Base-by-base conservation (phyloP, 2,113 vertebrate genomes). In the Cavia porcellus region DNA sequence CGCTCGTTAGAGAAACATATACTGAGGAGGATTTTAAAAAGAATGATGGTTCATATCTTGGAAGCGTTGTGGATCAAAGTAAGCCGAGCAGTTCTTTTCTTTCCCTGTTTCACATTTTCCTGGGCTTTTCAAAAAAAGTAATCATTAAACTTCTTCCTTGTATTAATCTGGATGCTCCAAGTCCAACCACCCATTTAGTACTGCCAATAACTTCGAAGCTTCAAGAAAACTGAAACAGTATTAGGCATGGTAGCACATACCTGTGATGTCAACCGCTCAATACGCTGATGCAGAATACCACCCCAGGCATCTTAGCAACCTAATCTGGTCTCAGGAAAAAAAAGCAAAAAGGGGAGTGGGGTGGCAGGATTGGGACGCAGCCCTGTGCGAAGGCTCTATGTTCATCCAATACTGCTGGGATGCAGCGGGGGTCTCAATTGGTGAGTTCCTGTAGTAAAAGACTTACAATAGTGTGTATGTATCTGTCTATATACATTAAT, bases 61-160 rank as follows among this genome's bases (percentile, higher is more conserved):
- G 50, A 85, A 93, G 92, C 22, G 20, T 57, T 90, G 59, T 57
- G 93, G 70, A 55, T 32, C 10, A 62, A 64, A 88, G 92, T 22
- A n/a, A 87, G 57, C 24, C 38, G 87, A 80, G 62, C 1, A 38
- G 70, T 77, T 89, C 70, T 38, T 64, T 57, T 92, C 38, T 89
- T 4, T 85, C 57, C 35, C 25, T 61, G 25, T 45, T 89, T 62
- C 57, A 66, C 19, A 81, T 81, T 86, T 66, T 66, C 77, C 45
- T 80, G 30, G 8, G n/a, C 15, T 90, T 93, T 62, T 91, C 20
- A 86, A 77, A 35, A 95, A 92, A 38, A 75, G 35, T 8, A 72
- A 55, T 70, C 1, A 22, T 68, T 61, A 86, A 96, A 84, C 38
- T 52, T 32, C 61, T 64, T 89, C 30, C 82, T 52, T 52, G 9